Evolutionary conservation across 2,888 invertebrate genomes (phyloP).

Genomic region (Timema podura): DNA sequence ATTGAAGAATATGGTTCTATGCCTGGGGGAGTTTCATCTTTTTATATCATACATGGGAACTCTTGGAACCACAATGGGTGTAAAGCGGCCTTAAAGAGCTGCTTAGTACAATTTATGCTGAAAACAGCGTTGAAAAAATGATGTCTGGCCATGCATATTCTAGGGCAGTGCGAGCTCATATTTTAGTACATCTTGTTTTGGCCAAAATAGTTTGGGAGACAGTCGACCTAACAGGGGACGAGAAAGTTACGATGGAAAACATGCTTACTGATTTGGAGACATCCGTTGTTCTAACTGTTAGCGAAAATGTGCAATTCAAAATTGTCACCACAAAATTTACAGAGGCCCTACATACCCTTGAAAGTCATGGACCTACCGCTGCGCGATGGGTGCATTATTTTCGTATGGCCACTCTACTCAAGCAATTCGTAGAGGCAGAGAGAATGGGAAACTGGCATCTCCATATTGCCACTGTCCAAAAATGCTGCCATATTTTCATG

Average conservation of each 20-base stretch:
- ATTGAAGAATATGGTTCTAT: background rate
- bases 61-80: background rate
- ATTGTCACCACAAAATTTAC: background rate
- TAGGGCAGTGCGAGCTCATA: background rate
- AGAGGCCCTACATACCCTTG: background rate
- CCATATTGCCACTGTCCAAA: background rate
- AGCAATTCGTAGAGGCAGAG: background rate
- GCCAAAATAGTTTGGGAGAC: background rate
- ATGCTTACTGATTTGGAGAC: slow-evolving; percentile 5
- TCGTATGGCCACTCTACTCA: background rate
- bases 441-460: background rate
- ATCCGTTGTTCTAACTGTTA: background rate
- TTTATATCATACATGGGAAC: background rate
- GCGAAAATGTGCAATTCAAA: background rate
- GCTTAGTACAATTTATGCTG: background rate
- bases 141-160: background rate
- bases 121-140: background rate
- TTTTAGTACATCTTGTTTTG: background rate
- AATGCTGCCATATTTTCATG: slow-evolving; percentile 1
- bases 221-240: background rate
- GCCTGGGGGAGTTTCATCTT: background rate
- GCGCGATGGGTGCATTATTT: background rate
- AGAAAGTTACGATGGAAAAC: slow-evolving; percentile 2
- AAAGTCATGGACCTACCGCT: background rate
- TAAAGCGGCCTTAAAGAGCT: background rate